phyloP scores from a whole-genome alignment of 1,140 invertebrate genomes.

The Scaptodrosophila lebanonensis region DNA sequence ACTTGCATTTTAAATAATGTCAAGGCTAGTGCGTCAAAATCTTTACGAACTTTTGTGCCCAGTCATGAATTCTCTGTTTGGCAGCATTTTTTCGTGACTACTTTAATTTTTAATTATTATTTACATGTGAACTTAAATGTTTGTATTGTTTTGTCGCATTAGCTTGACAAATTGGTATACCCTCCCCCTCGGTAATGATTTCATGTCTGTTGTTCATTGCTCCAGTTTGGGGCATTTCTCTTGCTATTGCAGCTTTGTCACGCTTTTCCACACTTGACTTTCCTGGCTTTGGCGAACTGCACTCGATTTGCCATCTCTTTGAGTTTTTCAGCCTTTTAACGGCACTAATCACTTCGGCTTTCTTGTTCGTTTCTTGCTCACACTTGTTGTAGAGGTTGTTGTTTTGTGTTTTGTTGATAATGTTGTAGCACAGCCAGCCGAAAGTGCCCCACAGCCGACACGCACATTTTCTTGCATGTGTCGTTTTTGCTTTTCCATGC shows the following conservation, averaged over 20 bases:
- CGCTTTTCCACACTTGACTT: conserved; percentile 20
- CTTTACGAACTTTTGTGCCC: too few relatives aligned
- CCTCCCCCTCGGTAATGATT: conserved; percentile 4
- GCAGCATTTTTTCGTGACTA: too few relatives aligned
- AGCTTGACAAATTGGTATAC: too few relatives aligned
- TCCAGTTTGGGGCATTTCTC: conserved; percentile 6
- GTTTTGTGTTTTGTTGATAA: neutral
- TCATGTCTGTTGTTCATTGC: conserved; percentile 10
- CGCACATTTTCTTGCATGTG: too few relatives aligned
- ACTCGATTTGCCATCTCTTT: neutral
- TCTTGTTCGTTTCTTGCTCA: neutral
- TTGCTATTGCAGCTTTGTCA: conserved; percentile 15
- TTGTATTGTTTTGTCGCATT: neutral
- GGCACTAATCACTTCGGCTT: neutral
- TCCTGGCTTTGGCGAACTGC: neutral
- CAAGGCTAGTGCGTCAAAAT: conserved; percentile 6
- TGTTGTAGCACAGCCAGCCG: too few relatives aligned
- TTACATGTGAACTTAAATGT: neutral
- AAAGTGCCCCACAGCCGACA: too few relatives aligned
- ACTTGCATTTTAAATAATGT: conserved; percentile 12
- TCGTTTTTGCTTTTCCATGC: too few relatives aligned
- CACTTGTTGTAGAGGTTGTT: conserved; percentile 2
- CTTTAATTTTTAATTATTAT: too few relatives aligned
- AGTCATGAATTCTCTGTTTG: too few relatives aligned
- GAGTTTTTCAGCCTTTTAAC: neutral